phyloP scores from a whole-genome alignment of 2,797 vertebrate species.

The Heliangelus exortis region DNA sequence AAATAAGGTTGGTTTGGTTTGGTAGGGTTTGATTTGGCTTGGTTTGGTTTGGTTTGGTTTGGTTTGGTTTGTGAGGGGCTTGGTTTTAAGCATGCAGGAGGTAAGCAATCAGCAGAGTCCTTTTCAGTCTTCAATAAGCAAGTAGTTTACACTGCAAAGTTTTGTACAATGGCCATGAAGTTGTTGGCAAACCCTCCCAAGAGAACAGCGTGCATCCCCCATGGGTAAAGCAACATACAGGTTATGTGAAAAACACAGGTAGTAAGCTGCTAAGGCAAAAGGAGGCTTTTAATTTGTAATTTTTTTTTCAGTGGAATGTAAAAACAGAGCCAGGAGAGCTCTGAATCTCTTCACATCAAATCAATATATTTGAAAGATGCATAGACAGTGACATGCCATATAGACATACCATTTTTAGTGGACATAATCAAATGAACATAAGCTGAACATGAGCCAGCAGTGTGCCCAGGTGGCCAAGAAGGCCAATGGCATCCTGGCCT shows the following conservation, averaged over 20 bases:
- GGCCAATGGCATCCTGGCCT: too few relatives aligned
- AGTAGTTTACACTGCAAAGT: not conserved
- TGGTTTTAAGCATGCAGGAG: not conserved
- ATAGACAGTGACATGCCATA: too few relatives aligned
- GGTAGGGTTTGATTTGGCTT: too few relatives aligned
- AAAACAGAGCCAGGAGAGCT: not conserved
- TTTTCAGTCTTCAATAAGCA: not conserved
- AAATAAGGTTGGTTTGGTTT: not conserved
- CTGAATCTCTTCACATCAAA: not conserved
- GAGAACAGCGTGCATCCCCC: not conserved
- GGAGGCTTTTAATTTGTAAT: not conserved
- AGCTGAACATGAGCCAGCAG: too few relatives aligned
- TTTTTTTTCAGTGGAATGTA: not conserved
- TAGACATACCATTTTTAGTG: not conserved
- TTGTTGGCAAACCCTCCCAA: not conserved
- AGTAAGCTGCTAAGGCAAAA: not conserved
- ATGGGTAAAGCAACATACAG: not conserved
- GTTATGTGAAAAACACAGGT: not conserved
- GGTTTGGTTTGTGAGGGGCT: not conserved
- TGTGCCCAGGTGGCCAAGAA: too few relatives aligned
- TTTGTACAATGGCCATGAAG: not conserved
- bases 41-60: not conserved
- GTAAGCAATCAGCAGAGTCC: not conserved
- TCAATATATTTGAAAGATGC: not conserved
- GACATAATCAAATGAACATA: not conserved